Conservation (phyloP, 2,888 invertebrate genomes). For the Campoplex nolae region DNA sequence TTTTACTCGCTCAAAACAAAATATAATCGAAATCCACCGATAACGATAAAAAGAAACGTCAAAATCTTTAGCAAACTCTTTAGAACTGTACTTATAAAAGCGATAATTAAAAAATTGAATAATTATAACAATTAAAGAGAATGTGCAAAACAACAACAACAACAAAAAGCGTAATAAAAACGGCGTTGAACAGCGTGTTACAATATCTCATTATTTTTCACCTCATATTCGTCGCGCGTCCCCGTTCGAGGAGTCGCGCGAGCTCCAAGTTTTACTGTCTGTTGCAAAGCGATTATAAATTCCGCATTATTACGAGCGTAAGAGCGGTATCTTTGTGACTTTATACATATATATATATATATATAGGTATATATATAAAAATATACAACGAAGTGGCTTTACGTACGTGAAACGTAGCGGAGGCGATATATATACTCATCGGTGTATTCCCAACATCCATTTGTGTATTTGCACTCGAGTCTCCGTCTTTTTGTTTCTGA, state of each 20-base stretch:
- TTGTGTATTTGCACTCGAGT: constrained; percentile 9
- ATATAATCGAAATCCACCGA: background rate
- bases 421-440: constrained; percentile 3
- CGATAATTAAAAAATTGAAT: constrained; percentile 3
- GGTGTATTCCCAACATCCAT: constrained; percentile 17
- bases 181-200: constrained; percentile 1
- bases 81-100: background rate
- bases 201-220: constrained; percentile 22
- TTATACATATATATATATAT: no score
- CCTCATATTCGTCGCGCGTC: background rate
- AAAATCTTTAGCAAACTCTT: background rate
- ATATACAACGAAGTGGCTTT: background rate
- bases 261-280: constrained; percentile 20
- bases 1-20: background rate
- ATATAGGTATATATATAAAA: background rate
- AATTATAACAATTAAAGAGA: constrained; percentile 5
- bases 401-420: background rate
- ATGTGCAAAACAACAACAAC: no score
- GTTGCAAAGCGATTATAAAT: constrained; percentile 40
- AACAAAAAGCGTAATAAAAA: background rate
- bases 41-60: background rate
- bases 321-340: constrained; percentile 34
- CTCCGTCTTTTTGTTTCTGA: constrained; percentile 32
- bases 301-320: constrained; percentile 46
- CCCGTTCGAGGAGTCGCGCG: constrained; percentile 20